Evolutionary conservation across 2,113 vertebrate genomes (phyloP), one percentile per base, ranked within the genome.

Genomic region (Pseudonaja textilis): DNA sequence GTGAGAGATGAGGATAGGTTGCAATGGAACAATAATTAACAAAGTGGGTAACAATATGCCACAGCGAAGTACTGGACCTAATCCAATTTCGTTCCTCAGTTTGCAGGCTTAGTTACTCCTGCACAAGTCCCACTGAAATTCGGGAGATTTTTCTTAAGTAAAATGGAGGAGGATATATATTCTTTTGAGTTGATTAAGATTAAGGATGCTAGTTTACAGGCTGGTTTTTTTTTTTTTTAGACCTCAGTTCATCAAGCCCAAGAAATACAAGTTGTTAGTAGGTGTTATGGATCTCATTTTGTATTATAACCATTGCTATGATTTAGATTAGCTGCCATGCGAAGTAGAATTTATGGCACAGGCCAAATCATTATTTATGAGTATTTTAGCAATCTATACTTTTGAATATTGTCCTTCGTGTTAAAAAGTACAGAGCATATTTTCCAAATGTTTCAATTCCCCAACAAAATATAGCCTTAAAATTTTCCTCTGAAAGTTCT

Each of bases 51-150:
- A 55, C 39, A 11, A 59, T 26, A 20, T 87, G 56, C 16, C 61
- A 54, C 55, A 52, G 20, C 16, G 50, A 55, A 57, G 45, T 54
- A 23, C 55, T 87, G 25, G 25, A 64, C n/a, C n/a, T 87, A 16
- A 64, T 93, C 55, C 92, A 93, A 86, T 90, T 89, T 61, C 90
- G 42, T 93, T 93, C 86, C 45, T 61, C 74, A 52, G 69, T 45
- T 14, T 61, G 20, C 74, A 61, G 50, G 50, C 26, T 25, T 29
- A 39, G 74, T 52, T 90, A 86, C 42, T 61, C 34, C 59, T 54
- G 55, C 39, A 90, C 29, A 85, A 52, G 3, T 87, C 45, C 23
- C 29, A 29, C 12, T 54, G n/a, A 86, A 52, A 87, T 64, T 57
- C 39, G 25, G 34, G 20, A 57, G 22, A 39, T 23, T 86, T 86